Conservation (phyloP, 2,888 invertebrate species). For the Caenorhabditis zanzibari region DNA sequence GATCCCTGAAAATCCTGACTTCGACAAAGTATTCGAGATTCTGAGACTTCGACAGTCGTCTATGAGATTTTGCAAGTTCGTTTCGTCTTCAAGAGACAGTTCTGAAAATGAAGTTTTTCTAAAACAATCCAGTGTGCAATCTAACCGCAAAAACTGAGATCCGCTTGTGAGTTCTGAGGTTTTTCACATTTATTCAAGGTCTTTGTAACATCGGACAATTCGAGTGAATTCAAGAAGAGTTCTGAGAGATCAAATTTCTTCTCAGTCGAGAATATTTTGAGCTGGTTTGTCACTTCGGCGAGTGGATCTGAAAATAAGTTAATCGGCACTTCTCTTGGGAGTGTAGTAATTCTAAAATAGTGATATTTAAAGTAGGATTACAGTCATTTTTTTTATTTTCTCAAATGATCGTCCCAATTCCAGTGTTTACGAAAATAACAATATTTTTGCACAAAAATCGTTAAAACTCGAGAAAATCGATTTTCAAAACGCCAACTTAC, state of each 20-base stretch:
- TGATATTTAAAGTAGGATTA: too few species aligned
- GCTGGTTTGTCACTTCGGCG: slow-evolving; percentile 36
- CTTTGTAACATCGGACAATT: slow-evolving; percentile 22
- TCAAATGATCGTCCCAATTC: too few species aligned
- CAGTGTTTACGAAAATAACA: too few species aligned
- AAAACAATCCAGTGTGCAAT: neutral
- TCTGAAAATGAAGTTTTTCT: slow-evolving; percentile 16
- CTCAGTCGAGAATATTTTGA: slow-evolving; percentile 20
- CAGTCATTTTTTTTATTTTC: too few species aligned
- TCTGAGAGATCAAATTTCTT: slow-evolving; percentile 22
- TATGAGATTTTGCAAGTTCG: slow-evolving; percentile 11
- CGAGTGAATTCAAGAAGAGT: slow-evolving; percentile 18
- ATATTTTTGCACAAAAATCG: too few species aligned
- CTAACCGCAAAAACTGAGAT: slow-evolving; percentile 28
- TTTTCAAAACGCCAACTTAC: too few species aligned
- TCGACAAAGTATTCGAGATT: slow-evolving; percentile 6
- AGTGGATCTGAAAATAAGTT: slow-evolving; percentile 38
- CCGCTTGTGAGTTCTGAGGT: slow-evolving; percentile 3
- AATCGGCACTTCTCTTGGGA: too few species aligned
- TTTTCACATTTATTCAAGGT: slow-evolving; percentile 29
- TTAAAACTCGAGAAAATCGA: too few species aligned
- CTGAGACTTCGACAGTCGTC: slow-evolving; percentile 5
- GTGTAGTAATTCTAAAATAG: too few species aligned
- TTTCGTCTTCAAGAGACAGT: slow-evolving; percentile 14
- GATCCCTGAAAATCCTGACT: slow-evolving; percentile 22